Evolutionary conservation across 2,113 vertebrate species (phyloP).

Genomic region (Festucalex cinctus): DNA sequence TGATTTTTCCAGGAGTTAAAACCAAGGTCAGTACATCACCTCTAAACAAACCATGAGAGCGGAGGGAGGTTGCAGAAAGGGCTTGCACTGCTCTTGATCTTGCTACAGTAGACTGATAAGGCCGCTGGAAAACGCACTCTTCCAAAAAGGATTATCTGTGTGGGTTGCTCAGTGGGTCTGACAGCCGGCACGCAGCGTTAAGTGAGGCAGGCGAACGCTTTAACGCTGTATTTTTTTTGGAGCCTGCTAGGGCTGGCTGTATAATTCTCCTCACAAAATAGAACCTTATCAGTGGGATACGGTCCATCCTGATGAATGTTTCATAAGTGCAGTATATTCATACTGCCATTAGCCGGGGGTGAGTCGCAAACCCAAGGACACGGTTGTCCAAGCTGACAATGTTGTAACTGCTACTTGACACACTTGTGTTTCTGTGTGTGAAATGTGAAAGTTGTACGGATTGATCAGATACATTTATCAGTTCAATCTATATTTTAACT

Average conservation of each 20-base stretch:
- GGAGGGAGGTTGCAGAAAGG: slow-evolving; percentile 27
- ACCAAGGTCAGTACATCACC: slow-evolving; percentile 66
- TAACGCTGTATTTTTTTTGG: slow-evolving; percentile 21
- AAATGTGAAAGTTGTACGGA: background rate
- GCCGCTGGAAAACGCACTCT: slow-evolving; percentile 48
- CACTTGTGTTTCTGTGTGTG: slow-evolving; percentile 6
- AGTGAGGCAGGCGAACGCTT: slow-evolving; percentile 29
- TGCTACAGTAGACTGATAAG: slow-evolving; percentile 62
- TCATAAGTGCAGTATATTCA: slow-evolving; percentile 40
- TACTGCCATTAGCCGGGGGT: slow-evolving; percentile 36
- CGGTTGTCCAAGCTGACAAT: slow-evolving; percentile 23
- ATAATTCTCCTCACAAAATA: slow-evolving; percentile 18
- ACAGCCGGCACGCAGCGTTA: slow-evolving; percentile 55
- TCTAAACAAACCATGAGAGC: slow-evolving; percentile 45
- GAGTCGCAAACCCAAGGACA: slow-evolving; percentile 38
- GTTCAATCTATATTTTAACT: too few relatives aligned
- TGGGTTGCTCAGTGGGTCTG: slow-evolving; percentile 55
- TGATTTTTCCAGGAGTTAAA: slow-evolving; percentile 51
- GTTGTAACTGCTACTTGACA: slow-evolving; percentile 40
- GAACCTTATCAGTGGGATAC: slow-evolving; percentile 33
- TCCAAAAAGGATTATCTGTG: slow-evolving; percentile 68
- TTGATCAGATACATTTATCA: background rate
- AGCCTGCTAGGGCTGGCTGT: slow-evolving; percentile 24
- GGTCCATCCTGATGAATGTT: slow-evolving; percentile 40
- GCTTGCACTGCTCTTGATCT: slow-evolving; percentile 54